Evolutionary conservation across 2,888 invertebrate species (phyloP).

Genomic region (Agriopis marginaria): DNA sequence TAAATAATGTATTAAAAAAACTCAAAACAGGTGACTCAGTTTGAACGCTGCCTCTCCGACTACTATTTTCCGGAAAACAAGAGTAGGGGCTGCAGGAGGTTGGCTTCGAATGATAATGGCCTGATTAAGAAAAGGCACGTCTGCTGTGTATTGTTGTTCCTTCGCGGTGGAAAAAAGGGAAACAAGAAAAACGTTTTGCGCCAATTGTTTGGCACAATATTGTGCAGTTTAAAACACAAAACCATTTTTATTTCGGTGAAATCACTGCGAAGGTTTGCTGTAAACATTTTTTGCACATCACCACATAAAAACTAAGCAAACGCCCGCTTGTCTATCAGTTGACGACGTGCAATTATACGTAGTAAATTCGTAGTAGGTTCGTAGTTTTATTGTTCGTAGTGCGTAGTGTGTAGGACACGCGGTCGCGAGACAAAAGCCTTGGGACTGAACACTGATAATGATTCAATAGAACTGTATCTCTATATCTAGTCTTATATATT

Average conservation of each 20-base stretch:
- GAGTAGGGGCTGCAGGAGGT: constrained; percentile 54
- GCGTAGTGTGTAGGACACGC: too few species aligned
- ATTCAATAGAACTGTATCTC: too few species aligned
- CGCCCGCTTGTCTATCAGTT: too few species aligned
- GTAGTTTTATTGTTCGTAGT: too few species aligned
- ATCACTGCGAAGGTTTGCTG: not conserved
- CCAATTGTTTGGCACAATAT: constrained; percentile 43
- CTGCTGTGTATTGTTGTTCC: constrained; percentile 56
- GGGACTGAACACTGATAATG: too few species aligned
- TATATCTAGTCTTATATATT: too few species aligned
- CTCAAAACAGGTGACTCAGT: not conserved
- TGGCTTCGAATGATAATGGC: constrained; percentile 73
- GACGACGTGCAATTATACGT: too few species aligned
- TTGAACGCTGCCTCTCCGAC: constrained; percentile 7
- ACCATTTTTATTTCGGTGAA: not conserved
- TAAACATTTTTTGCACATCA: too few species aligned
- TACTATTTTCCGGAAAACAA: constrained; percentile 32
- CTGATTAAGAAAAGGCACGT: constrained; percentile 78
- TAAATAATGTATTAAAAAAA: too few species aligned
- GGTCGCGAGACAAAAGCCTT: too few species aligned
- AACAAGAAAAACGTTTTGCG: constrained; percentile 45
- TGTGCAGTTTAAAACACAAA: constrained; percentile 27
- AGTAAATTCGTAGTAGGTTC: too few species aligned
- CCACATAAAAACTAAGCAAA: too few species aligned
- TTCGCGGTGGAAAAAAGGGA: constrained; percentile 52